Percentiles rank a stretch among this genome's conserved stretches.
Conservation (phyloP, 2,113 vertebrate genomes). For the Ceyx cyanopectus region DNA sequence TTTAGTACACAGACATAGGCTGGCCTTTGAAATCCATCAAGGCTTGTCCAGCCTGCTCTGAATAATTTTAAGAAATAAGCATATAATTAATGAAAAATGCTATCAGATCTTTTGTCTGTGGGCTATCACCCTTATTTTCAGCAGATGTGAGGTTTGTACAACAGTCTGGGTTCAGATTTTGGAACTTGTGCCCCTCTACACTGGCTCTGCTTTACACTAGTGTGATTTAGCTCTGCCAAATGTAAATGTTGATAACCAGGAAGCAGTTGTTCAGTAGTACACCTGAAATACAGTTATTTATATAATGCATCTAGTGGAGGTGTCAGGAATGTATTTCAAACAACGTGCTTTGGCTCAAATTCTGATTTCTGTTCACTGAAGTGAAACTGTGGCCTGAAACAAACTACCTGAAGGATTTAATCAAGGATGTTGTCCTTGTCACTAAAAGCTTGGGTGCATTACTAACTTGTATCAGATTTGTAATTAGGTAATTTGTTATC, state of each 20-base stretch:
- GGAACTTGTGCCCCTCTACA: neutral
- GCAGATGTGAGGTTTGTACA: neutral
- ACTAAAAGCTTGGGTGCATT: neutral
- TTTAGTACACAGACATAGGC: slow-evolving; percentile 18
- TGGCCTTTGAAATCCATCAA: slow-evolving; percentile 61
- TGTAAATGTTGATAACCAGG: neutral
- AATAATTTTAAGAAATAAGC: slow-evolving; percentile 32
- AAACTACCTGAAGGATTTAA: neutral
- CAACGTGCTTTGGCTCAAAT: neutral
- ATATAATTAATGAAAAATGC: slow-evolving; percentile 39
- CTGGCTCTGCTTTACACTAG: neutral
- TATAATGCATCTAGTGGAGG: neutral
- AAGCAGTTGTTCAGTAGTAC: neutral
- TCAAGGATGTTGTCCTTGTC: neutral
- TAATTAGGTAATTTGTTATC: neutral
- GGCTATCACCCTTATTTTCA: neutral
- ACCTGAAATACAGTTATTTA: neutral
- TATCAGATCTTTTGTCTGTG: slow-evolving; percentile 27
- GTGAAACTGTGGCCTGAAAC: neutral
- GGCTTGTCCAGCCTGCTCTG: slow-evolving; percentile 14
- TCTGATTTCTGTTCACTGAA: neutral
- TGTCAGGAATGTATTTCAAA: neutral
- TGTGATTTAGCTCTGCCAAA: neutral
- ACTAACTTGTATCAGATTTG: neutral
- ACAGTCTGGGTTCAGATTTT: neutral